A percentile compares a stretch with the other conserved stretches of the same genome.
These are phyloP conservation scores for Melanotaenia nigrans DNA, from an alignment of 2,797 vertebrate species.

Conservation along the genomic window DNA sequence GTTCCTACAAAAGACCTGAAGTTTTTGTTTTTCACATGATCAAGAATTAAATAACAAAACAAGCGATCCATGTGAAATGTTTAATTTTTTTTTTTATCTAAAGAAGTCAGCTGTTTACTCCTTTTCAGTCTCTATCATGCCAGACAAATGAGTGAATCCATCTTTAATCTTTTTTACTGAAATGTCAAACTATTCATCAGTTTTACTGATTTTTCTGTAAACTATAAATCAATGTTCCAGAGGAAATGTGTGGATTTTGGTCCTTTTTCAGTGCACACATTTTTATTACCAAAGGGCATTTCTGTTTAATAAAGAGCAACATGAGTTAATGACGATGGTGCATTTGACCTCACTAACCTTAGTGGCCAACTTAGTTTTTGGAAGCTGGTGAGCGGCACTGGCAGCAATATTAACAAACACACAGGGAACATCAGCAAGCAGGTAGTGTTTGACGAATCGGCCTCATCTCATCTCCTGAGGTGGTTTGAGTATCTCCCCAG, in stretches of 20 bases:
- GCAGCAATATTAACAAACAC: constrained; percentile 50
- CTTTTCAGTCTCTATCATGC: too few species aligned
- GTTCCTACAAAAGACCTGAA: too few species aligned
- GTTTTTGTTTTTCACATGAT: background rate
- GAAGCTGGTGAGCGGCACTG: constrained; percentile 47
- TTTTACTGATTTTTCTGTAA: background rate
- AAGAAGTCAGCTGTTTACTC: background rate
- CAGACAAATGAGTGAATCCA: background rate
- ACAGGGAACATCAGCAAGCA: constrained; percentile 22
- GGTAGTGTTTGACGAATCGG: constrained; percentile 42
- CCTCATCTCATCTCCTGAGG: constrained; percentile 8
- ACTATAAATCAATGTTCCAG: background rate
- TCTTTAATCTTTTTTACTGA: constrained; percentile 12
- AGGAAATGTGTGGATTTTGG: background rate
- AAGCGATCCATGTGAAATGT: too few species aligned
- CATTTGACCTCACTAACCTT: constrained; percentile 46
- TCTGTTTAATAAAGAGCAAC: constrained; percentile 21
- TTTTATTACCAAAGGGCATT: background rate
- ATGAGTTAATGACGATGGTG: background rate
- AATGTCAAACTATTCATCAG: constrained; percentile 5
- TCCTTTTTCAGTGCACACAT: background rate
- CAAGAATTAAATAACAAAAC: background rate
- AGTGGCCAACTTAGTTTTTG: constrained; percentile 30
- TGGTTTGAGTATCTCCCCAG: constrained; percentile 24
- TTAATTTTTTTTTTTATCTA: background rate